Evolutionary conservation across 1,140 invertebrate genomes (phyloP).

Genomic region (Trialeurodes vaporariorum): DNA sequence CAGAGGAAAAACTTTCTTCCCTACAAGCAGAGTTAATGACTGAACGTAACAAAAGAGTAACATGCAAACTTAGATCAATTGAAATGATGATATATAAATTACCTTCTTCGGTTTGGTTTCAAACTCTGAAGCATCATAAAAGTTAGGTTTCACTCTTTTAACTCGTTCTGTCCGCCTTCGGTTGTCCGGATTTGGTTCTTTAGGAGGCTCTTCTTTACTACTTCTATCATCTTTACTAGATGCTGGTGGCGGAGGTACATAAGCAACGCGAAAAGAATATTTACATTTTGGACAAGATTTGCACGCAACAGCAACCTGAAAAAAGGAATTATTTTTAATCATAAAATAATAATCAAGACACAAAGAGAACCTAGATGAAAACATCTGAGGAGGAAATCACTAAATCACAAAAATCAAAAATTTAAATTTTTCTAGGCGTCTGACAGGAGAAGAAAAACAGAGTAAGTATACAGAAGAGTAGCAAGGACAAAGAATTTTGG

Average conservation of each 20-base stretch:
- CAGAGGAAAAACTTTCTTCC: too few species aligned
- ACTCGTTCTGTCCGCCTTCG: constrained; percentile 56
- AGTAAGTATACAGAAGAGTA: neutral
- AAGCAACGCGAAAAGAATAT: constrained; percentile 22
- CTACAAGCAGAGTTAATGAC: too few species aligned
- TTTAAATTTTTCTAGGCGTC: neutral
- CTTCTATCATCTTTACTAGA: neutral
- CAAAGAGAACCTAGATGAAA: neutral
- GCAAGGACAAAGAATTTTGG: neutral
- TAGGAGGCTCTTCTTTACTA: neutral
- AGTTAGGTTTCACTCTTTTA: constrained; percentile 64
- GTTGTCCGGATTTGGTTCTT: constrained; percentile 5
- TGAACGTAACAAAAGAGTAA: too few species aligned
- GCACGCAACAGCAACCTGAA: constrained; percentile 63
- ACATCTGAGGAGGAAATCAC: neutral
- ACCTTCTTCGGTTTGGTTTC: constrained; percentile 46
- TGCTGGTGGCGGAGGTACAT: neutral
- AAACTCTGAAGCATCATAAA: constrained; percentile 68
- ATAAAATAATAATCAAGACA: too few species aligned
- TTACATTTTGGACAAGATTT: constrained; percentile 48
- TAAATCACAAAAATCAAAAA: neutral
- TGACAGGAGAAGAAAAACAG: neutral
- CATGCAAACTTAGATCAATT: too few species aligned
- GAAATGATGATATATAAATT: too few species aligned
- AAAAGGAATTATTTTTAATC: constrained; percentile 6